Conservation (phyloP, 2,888 invertebrate genomes). For the Aspidiotus rigidus region DNA sequence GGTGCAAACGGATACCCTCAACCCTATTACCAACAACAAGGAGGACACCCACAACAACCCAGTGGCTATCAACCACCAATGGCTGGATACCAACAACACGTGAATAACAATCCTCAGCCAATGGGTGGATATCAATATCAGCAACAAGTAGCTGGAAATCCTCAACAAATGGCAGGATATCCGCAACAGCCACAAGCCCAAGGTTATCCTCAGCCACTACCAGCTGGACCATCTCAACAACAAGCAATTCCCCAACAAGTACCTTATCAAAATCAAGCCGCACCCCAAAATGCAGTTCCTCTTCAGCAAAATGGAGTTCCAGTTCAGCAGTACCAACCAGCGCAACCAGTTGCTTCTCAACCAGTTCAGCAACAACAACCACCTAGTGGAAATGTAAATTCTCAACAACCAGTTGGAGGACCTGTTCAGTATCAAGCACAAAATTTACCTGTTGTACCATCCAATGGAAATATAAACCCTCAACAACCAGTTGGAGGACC, state of each 20-base stretch:
- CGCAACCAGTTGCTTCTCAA: constrained; percentile 13
- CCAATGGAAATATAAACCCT: no score
- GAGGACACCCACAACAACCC: constrained; percentile 34
- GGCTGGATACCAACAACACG: constrained; percentile 34
- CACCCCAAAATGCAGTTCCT: constrained; percentile 40
- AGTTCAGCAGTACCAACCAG: constrained; percentile 39
- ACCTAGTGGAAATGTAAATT: constrained; percentile 9
- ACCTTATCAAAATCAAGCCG: constrained; percentile 35
- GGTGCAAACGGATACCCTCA: constrained; percentile 39
- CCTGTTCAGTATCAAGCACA: no score
- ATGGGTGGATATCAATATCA: constrained; percentile 39
- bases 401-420: no score
- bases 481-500: no score
- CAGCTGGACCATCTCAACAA: constrained; percentile 31
- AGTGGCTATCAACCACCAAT: constrained; percentile 27
- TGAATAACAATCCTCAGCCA: constrained; percentile 36
- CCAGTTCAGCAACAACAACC: constrained; percentile 39
- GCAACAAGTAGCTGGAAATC: constrained; percentile 33
- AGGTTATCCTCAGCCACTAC: constrained; percentile 38
- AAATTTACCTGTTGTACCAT: no score
- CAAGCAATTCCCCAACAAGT: constrained; percentile 1
- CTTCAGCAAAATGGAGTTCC: constrained; percentile 40
- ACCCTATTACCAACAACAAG: constrained; percentile 32
- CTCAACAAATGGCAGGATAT: constrained; percentile 39
- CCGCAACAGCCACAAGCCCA: constrained; percentile 38